Base-by-base conservation (phyloP, 2,797 vertebrate species). In the Erithacus rubecula region DNA sequence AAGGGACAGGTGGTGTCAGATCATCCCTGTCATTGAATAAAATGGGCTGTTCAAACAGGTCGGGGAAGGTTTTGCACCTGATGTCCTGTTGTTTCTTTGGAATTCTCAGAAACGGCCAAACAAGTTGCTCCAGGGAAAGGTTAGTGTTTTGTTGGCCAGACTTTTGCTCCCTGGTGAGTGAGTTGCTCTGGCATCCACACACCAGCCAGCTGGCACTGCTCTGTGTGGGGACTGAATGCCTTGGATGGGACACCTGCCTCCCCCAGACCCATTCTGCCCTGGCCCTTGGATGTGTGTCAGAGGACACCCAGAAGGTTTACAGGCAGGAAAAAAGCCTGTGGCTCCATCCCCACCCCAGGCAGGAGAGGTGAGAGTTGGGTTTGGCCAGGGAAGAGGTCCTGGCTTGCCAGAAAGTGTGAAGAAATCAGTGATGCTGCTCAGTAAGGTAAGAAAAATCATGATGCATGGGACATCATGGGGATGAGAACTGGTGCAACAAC, bases 61-160 rank as follows among this genome's bases (percentile, higher is more conserved):
- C 24, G 32, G 75, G 86, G 64, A 75, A 43, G 24, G 53, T 62
- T 94, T 82, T 90, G 51, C 71, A 78, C 37, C 39, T 52, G 36
- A 62, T 4, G 36, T 64, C 71, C 53, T 0, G 2, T 65, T 0
- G 1, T 87, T 92, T 64, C 68, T 90, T 39, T 92, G 75, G 69
- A 87, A 52, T 80, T 60, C 82, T 75, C 60, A 78, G 84, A 91
- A 94, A 83, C 62, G 58, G 51, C 68, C 78, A 92, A 90, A 65
- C 49, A 32, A 67, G 68, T 64, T 77, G 68, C 68, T 71, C 0
- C 82, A 53, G 64, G 53, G 46, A 56, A 77, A 93, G 64, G 74
- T 90, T 51, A 37, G 64, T 47, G 62, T 6, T 93, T 89, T 93
- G 49, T 80, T 96, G 96, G 95, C 93, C 92, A 95, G 96, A 94